Base-by-base conservation (phyloP, 2,888 invertebrate genomes). In the Drosophila formosana region DNA sequence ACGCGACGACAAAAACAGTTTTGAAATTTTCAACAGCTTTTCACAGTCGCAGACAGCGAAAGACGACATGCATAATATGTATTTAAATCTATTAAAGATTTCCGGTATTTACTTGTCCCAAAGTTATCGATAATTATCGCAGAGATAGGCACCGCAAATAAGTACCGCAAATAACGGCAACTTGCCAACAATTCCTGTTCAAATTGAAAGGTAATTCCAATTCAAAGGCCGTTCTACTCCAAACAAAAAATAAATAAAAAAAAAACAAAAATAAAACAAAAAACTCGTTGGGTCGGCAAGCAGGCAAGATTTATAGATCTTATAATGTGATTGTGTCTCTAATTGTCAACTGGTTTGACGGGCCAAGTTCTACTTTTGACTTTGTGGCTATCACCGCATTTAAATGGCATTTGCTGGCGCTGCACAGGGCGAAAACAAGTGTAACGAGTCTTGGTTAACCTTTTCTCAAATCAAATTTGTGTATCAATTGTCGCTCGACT, bases 271-370 rank as follows among this genome's bases (percentile, higher is more conserved):
- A 37, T 4, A 51, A 11, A 11, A 18, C 1, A 28, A 8, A 47
- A 39, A 75, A 75, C 78, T 56, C 51, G 75, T 75, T 75, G 63
- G 41, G 39, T 18, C 49, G 25, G 49, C 58, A 37, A 18, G 39
- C 37, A 34, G 0, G 5, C 30, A 7, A 28, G 57, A 47, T 66
- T 28, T 66, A 47, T 47, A 32, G 50, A n/a, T 56, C 18, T 61
- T 77, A 71, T 70, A 67, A 69, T 83, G 53, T 43, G 86, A 74
- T 72, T 72, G 75, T 50, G 51, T 65, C 56, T 37, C 37, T 87
- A 76, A 82, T 84, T 84, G 65, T 84, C 53, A 87, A 82, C 82
- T 78, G 88, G 82, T 82, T 82, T 84, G 88, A 82, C 82, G 43
- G 64, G 82, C 63, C 72, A 66, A 68, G 65, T 75, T 82, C 82